phyloP scores from a whole-genome alignment of 2,113 vertebrate genomes.

The Cottus gobio region DNA sequence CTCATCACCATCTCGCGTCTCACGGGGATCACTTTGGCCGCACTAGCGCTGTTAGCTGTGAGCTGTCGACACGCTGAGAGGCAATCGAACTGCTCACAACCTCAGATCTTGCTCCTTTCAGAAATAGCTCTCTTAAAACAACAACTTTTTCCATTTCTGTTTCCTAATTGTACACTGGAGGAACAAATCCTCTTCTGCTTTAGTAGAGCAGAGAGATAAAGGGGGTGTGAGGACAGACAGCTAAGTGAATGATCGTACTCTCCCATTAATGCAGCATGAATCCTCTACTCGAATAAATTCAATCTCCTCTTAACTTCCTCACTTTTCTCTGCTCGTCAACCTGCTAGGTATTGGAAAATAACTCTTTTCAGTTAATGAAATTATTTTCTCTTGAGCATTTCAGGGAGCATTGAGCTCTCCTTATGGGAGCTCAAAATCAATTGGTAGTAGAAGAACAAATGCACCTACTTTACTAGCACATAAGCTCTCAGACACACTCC shows the following conservation, averaged over 20 bases:
- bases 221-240: constrained; percentile 20
- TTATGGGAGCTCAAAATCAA: constrained; percentile 23
- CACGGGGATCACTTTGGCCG: not conserved
- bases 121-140: not conserved
- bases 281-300: constrained; percentile 48
- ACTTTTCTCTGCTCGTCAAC: constrained; percentile 26
- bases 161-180: not conserved
- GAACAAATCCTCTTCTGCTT: not conserved
- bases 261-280: constrained; percentile 31
- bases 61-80: not conserved
- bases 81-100: not conserved
- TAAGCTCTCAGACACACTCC: not conserved
- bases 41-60: not conserved
- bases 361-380: constrained; percentile 50
- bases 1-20: not conserved
- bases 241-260: constrained; percentile 32
- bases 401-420: constrained; percentile 21
- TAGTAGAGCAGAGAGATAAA: constrained; percentile 14
- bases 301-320: constrained; percentile 50
- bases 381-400: constrained; percentile 41
- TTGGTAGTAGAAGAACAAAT: constrained; percentile 3
- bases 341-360: constrained; percentile 2
- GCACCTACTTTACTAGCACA: constrained; percentile 4
- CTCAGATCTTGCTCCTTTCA: not conserved
- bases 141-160: constrained; percentile 19